Evolutionary conservation across 1,140 invertebrate genomes (phyloP), one percentile per base, ranked within the genome.

Genomic region (Papilio xuthus): DNA sequence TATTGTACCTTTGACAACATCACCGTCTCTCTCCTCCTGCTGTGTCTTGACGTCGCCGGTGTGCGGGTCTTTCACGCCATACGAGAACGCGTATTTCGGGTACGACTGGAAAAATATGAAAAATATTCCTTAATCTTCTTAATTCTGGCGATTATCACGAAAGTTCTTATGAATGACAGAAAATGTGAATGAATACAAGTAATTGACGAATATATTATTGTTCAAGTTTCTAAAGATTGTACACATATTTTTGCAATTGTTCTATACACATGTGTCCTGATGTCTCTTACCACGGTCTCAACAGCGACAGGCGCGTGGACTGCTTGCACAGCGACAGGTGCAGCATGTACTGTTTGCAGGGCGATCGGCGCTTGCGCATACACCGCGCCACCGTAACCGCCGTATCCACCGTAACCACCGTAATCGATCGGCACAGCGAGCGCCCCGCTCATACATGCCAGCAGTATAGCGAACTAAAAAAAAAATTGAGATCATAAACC

Each of bases 21-120:
- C 94, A n/a, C 95, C 94, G 80, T 95, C 94, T 78, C 95, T 87
- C 23, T 90, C 89, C 82, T 95, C 95, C 77, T 94, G 91, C 79
- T 95, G 95, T 20, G 92, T 92, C 80, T 95, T 95, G 15, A 94
- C 88, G 79, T 95, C 94, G 18, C 94, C 94, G 2, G 94, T 95
- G 81, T 95, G 93, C 15, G 93, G 90, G 80, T 95, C 94, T 78
- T 95, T 94, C 0, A 95, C 94, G 56, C 93, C 94, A 78, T 95
- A 95, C 77, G 94, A 93, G 80, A 94, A 95, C 37, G 93, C 87
- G 80, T 95, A 95, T 82, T 92, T 93, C 53, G 94, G 94, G 81
- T 94, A 94, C 28, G 93, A 85, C 92, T 94, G 82, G 9, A 83
- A 81, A 79, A 41, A 69, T n/a, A 79, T 12, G 7, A 23, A 72